phyloP scores from a whole-genome alignment of 2,888 invertebrate species.

The Cecidostiba fungosa region DNA sequence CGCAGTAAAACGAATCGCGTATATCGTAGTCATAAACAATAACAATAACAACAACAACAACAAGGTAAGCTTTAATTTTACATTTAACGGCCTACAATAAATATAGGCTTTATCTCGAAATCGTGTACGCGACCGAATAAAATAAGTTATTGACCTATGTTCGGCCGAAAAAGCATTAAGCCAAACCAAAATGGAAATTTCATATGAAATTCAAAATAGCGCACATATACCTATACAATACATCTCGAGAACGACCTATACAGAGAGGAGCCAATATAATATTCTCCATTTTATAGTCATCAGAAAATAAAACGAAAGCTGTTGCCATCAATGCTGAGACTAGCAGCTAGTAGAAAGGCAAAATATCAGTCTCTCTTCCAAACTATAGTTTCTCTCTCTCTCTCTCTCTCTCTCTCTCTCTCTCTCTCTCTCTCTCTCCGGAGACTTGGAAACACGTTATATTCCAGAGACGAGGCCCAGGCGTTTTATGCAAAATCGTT shows the following conservation, averaged over 20 bases:
- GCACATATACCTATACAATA: neutral
- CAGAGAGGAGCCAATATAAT: neutral
- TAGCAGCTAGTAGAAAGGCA: neutral
- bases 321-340: neutral
- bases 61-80: neutral
- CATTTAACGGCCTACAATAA: too few species aligned
- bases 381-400: neutral
- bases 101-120: too few species aligned
- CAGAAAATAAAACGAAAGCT: neutral
- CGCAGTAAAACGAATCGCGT: too few species aligned
- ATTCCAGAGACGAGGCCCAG: neutral
- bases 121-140: too few species aligned
- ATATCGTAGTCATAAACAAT: too few species aligned
- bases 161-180: too few species aligned
- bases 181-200: too few species aligned
- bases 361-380: neutral
- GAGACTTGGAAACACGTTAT: neutral
- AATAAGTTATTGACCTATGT: too few species aligned
- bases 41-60: neutral
- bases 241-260: neutral
- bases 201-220: neutral
- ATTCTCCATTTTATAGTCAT: neutral
- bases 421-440: neutral
- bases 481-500: conserved; percentile 53
- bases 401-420: neutral